Percentiles rank a stretch among this genome's conserved stretches.
Evolutionary conservation across 1,140 invertebrate genomes (phyloP).

Genomic region (Aphaenogaster ashmeadi): DNA sequence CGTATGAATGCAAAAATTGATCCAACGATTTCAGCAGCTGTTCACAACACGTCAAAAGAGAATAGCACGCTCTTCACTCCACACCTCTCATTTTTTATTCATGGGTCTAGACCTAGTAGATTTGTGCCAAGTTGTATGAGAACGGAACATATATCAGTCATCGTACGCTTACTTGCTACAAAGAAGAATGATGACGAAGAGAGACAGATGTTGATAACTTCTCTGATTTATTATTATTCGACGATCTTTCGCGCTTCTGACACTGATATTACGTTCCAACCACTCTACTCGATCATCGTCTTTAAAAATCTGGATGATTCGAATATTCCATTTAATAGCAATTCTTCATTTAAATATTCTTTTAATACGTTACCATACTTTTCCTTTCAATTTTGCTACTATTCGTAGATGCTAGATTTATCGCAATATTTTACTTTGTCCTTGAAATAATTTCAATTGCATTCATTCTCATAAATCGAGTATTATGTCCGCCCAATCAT

Average conservation of each 20-base stretch:
- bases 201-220: conserved; percentile 65
- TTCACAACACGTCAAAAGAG: conserved; percentile 46
- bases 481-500: not conserved
- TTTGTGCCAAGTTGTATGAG: conserved; percentile 54
- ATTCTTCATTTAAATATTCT: not conserved
- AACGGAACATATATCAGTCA: conserved; percentile 57
- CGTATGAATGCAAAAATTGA: conserved; percentile 30
- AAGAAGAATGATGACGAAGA: conserved; percentile 65
- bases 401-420: not conserved
- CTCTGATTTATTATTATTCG: conserved; percentile 62
- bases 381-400: not conserved
- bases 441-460: not conserved
- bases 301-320: conserved; percentile 41
- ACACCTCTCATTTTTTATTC: conserved; percentile 56
- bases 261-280: conserved; percentile 19
- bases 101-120: conserved; percentile 45
- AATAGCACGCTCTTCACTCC: conserved; percentile 39
- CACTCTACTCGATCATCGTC: conserved; percentile 51
- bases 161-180: conserved; percentile 48
- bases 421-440: not conserved
- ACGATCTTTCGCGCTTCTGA: conserved; percentile 37
- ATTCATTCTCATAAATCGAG: not conserved
- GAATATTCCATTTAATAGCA: conserved; percentile 7
- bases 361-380: not conserved
- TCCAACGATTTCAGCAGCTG: conserved; percentile 52